These are phyloP conservation scores for Drosophila saltans DNA, from an alignment of 1,140 invertebrate genomes.

Conservation along the genomic window DNA sequence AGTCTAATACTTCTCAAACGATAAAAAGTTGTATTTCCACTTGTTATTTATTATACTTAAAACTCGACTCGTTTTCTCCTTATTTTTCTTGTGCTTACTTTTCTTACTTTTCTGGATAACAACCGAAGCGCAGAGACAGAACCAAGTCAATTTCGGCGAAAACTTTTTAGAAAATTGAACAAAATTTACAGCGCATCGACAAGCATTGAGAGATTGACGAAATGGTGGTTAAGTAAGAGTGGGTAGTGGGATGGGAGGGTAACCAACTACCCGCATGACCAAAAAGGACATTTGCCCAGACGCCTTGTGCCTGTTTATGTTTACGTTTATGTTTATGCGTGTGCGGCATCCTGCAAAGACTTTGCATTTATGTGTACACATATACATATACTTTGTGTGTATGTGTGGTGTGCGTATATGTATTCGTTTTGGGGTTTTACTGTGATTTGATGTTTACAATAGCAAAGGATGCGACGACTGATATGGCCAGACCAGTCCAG, in stretches of 20 bases:
- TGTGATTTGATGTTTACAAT: constrained; percentile 81
- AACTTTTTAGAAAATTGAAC: constrained; percentile 80
- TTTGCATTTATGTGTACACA: constrained; percentile 34
- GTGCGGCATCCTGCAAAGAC: constrained; percentile 44
- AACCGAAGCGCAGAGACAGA: constrained; percentile 23
- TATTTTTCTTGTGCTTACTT: constrained; percentile 15
- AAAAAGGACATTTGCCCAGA: constrained; percentile 70
- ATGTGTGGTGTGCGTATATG: constrained; percentile 22
- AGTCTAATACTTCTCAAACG: background rate
- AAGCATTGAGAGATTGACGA: constrained; percentile 54
- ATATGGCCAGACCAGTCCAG: constrained; percentile 38
- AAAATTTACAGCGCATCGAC: constrained; percentile 67
- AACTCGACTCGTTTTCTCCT: constrained; percentile 36
- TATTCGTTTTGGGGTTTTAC: constrained; percentile 64
- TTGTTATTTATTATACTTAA: constrained; percentile 57
- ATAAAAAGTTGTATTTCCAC: background rate
- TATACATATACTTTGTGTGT: constrained; percentile 6
- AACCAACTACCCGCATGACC: constrained; percentile 55
- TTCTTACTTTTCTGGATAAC: constrained; percentile 34
- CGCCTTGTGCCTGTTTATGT: constrained; percentile 62
- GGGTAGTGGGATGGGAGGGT: background rate
- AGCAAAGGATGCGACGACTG: constrained; percentile 73
- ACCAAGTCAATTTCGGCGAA: constrained; percentile 62
- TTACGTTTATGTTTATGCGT: constrained; percentile 69
- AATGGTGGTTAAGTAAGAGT: constrained; percentile 29